A percentile compares a stretch with the other conserved stretches of the same genome.
These are phyloP conservation scores for Teleogryllus occipitalis DNA, from an alignment of 1,140 invertebrate species.

Conservation along the genomic window DNA sequence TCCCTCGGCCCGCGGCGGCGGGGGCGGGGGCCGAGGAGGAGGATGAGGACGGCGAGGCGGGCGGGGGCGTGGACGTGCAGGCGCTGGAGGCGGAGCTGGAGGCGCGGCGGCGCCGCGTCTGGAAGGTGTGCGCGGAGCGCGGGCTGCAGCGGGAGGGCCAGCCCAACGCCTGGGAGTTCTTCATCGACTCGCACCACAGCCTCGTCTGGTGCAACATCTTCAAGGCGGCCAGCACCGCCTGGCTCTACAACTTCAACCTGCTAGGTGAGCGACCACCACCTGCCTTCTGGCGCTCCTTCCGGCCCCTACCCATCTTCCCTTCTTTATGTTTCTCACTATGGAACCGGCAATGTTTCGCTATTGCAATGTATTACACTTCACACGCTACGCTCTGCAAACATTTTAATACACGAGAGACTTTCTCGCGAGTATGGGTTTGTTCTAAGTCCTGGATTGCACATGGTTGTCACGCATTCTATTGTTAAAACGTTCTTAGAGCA, in stretches of 20 bases:
- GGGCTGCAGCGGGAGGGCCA: conserved; percentile 20
- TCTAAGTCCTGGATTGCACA: too few relatives aligned
- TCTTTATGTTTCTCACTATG: too few relatives aligned
- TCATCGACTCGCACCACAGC: conserved; percentile 26
- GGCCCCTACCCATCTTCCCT: too few relatives aligned
- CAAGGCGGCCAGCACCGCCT: conserved; percentile 34
- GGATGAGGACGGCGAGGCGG: background rate
- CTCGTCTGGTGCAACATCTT: conserved; percentile 34
- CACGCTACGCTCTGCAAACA: too few relatives aligned
- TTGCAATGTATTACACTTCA: too few relatives aligned
- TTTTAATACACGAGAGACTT: too few relatives aligned
- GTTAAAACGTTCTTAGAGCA: too few relatives aligned
- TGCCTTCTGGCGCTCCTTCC: too few relatives aligned
- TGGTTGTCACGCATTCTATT: too few relatives aligned
- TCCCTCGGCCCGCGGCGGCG: too few relatives aligned
- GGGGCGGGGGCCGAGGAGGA: background rate
- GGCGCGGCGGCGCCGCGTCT: conserved; percentile 11
- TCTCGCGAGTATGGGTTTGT: too few relatives aligned
- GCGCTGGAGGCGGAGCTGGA: conserved; percentile 17
- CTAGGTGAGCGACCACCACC: conserved; percentile 20
- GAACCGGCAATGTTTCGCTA: too few relatives aligned
- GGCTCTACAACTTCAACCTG: conserved; percentile 32
- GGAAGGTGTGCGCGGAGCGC: conserved; percentile 14
- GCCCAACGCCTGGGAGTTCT: conserved; percentile 31
- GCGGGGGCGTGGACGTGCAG: background rate